phyloP scores from a whole-genome alignment of 1,140 invertebrate species.

The Drosophila repletoides region DNA sequence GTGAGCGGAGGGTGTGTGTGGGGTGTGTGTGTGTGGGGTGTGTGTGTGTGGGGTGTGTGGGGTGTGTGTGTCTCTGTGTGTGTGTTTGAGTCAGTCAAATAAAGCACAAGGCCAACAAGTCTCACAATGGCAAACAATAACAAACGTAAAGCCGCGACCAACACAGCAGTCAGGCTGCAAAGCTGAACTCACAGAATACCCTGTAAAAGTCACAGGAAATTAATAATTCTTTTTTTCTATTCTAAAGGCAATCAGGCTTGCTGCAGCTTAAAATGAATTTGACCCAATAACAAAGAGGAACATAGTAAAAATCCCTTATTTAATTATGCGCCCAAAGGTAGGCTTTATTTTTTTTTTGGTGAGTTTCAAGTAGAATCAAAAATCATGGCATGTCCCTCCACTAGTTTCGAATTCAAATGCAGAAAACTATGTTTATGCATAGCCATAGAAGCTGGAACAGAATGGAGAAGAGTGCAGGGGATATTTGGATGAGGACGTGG shows the following conservation, averaged over 20 bases:
- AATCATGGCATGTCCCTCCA: no score
- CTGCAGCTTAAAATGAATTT: neutral
- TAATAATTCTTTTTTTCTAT: no score
- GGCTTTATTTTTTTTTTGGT: no score
- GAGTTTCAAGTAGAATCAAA: no score
- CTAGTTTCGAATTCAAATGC: no score
- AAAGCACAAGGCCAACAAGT: constrained; percentile 63
- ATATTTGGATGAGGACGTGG: constrained; percentile 3
- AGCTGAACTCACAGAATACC: neutral
- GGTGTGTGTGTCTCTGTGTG: constrained; percentile 2
- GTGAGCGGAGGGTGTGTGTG: neutral
- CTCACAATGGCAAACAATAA: constrained; percentile 58
- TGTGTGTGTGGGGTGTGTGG: neutral
- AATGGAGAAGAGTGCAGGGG: neutral
- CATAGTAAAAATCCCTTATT: no score
- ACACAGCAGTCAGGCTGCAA: constrained; percentile 3
- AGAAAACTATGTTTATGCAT: no score
- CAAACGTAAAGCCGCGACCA: constrained; percentile 7
- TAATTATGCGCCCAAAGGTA: no score
- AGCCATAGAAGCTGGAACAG: no score
- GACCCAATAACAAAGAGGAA: no score
- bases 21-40: constrained; percentile 2
- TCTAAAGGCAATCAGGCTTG: no score
- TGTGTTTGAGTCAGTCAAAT: constrained; percentile 28
- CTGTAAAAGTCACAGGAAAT: no score